These are phyloP conservation scores for Drosophila pallidifrons DNA, from an alignment of 1,140 invertebrate genomes.

Conservation along the genomic window DNA sequence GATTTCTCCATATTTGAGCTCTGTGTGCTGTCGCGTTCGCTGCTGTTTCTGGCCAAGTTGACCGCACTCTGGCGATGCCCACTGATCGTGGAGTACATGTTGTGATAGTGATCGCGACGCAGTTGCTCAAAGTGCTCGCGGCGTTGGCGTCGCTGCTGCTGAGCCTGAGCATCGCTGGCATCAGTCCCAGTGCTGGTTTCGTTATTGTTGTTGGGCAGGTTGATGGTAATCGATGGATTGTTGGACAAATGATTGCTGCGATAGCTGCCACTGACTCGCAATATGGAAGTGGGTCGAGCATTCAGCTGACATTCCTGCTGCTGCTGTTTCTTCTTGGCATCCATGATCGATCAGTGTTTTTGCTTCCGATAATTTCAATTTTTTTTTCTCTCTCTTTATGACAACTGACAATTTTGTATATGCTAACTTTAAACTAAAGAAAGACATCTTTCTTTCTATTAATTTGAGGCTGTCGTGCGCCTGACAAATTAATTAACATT, in stretches of 20 bases:
- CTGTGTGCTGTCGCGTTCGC: background rate
- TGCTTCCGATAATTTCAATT: conserved; percentile 8
- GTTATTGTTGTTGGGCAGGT: conserved; percentile 9
- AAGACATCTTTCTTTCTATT: background rate
- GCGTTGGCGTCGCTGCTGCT: conserved; percentile 29
- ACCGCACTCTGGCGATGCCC: conserved; percentile 1
- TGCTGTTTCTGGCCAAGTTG: background rate
- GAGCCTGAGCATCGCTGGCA: conserved; percentile 36
- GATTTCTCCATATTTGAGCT: background rate
- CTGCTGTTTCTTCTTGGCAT: conserved; percentile 12
- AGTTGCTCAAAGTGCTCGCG: conserved; percentile 51
- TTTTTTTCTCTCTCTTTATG: background rate
- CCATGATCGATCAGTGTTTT: conserved; percentile 10
- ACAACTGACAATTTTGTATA: conserved; percentile 49
- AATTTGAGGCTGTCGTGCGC: conserved; percentile 32
- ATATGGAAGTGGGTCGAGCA: conserved; percentile 24
- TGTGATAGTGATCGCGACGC: conserved; percentile 61
- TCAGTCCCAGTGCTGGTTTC: conserved; percentile 3
- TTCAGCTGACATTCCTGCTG: background rate
- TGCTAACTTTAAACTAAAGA: conserved; percentile 7
- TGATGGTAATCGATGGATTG: conserved; percentile 42
- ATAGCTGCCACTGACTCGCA: conserved; percentile 38
- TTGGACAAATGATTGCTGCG: conserved; percentile 24
- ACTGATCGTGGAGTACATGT: conserved; percentile 37
- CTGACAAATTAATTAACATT: conserved; percentile 80